Evolutionary conservation across 2,888 invertebrate genomes (phyloP).

Genomic region (Ptilodon capucinus): DNA sequence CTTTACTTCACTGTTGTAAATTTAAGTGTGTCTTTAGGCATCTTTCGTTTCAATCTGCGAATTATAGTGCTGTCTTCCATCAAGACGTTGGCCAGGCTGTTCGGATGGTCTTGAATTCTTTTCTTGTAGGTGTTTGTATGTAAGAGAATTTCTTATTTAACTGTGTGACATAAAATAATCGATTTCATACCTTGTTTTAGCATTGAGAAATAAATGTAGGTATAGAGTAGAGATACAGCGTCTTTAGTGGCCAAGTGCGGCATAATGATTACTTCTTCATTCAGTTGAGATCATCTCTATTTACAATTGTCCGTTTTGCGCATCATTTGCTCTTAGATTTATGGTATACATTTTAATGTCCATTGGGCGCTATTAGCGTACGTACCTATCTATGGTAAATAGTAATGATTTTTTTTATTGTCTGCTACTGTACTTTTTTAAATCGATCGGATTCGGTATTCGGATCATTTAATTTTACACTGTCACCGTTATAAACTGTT

Average conservation of each 20-base stretch:
- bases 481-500: too few species aligned
- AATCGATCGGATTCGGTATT: too few species aligned
- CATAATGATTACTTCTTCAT: slow-evolving; percentile 43
- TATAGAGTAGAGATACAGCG: background rate
- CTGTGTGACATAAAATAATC: background rate
- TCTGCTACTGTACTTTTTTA: background rate
- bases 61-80: too few species aligned
- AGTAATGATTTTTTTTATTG: slow-evolving; percentile 15
- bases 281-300: slow-evolving; percentile 61
- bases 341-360: slow-evolving; percentile 23
- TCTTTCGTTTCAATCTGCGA: too few species aligned
- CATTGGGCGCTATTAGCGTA: slow-evolving; percentile 15
- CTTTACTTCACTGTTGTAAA: too few species aligned
- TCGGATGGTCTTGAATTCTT: too few species aligned
- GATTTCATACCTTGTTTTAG: background rate
- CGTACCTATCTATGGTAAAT: background rate
- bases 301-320: slow-evolving; percentile 45
- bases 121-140: too few species aligned
- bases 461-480: too few species aligned
- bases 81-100: too few species aligned
- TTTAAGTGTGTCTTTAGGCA: too few species aligned
- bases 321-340: slow-evolving; percentile 36
- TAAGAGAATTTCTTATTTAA: too few species aligned
- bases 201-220: background rate
- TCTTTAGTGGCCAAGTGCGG: slow-evolving; percentile 35